Percentiles rank a stretch among this genome's conserved stretches.
Evolutionary conservation across 2,113 vertebrate genomes (phyloP).

Genomic region (Myanophis thanlyinensis): DNA sequence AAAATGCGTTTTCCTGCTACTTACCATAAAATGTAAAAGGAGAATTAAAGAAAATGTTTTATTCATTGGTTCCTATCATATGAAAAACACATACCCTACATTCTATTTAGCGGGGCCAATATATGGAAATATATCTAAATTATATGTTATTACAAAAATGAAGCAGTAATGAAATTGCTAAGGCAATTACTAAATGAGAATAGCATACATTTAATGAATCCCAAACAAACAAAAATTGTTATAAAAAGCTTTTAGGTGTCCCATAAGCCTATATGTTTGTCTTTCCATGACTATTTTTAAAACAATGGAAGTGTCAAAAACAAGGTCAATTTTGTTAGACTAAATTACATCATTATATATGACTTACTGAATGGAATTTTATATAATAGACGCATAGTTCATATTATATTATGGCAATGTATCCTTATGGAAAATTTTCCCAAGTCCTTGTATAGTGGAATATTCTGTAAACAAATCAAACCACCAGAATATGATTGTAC

Average conservation of each 20-base stretch:
- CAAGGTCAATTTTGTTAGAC: conserved; percentile 75
- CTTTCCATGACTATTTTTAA: conserved; percentile 76
- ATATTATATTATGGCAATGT: conserved; percentile 80
- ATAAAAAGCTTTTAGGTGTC: conserved; percentile 86
- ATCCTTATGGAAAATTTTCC: conserved; percentile 75
- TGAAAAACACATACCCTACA: conserved; percentile 79
- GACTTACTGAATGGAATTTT: conserved; percentile 73
- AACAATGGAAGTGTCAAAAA: conserved; percentile 83
- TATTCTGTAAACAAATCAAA: conserved; percentile 82
- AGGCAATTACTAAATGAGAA: conserved; percentile 84
- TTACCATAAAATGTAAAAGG: conserved; percentile 83
- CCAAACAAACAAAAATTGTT: conserved; percentile 74
- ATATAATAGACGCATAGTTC: conserved; percentile 73
- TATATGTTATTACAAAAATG: conserved; percentile 89
- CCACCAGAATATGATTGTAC: conserved; percentile 87
- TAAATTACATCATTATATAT: conserved; percentile 76
- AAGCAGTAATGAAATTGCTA: conserved; percentile 90
- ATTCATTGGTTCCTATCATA: conserved; percentile 77
- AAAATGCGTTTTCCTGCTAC: conserved; percentile 78
- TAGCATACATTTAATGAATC: conserved; percentile 81
- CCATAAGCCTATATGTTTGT: conserved; percentile 75
- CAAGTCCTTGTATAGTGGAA: conserved; percentile 73
- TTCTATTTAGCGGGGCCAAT: conserved; percentile 90
- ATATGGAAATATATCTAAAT: conserved; percentile 86
- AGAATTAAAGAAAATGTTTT: conserved; percentile 78